phyloP scores from a whole-genome alignment of 2,888 invertebrate genomes.

The Hirudinaria manillensis region DNA sequence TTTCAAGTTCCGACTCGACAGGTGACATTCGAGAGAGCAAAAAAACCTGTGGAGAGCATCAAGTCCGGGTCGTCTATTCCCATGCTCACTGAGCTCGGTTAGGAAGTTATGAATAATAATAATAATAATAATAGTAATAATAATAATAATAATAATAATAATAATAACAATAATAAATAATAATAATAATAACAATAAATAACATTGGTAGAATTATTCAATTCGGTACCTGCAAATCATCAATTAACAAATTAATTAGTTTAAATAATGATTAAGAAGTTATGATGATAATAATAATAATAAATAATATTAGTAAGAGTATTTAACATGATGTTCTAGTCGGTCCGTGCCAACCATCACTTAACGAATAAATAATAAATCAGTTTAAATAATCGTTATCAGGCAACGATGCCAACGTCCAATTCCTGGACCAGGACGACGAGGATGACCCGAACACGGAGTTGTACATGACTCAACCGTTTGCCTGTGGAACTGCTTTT shows the following conservation, averaged over 20 bases:
- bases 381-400: conserved; percentile 26
- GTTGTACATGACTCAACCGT: conserved; percentile 98
- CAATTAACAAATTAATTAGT: too few species aligned
- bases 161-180: too few species aligned
- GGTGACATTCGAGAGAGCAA: conserved; percentile 19
- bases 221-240: too few species aligned
- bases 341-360: too few species aligned
- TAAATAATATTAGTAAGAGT: too few species aligned
- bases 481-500: conserved; percentile 99
- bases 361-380: background rate
- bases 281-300: conserved; percentile 67
- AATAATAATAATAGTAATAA: background rate
- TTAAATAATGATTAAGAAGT: conserved; percentile 58
- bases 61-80: conserved; percentile 86
- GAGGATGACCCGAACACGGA: conserved; percentile 99
- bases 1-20: conserved; percentile 5
- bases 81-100: conserved; percentile 88
- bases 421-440: conserved; percentile 62
- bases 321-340: too few species aligned
- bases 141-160: too few species aligned
- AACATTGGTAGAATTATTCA: too few species aligned
- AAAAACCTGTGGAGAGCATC: background rate
- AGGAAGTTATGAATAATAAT: conserved; percentile 30
- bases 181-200: too few species aligned
- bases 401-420: conserved; percentile 98